Conservation (phyloP, 1,140 invertebrate genomes). For the Neuroterus valhalla region DNA sequence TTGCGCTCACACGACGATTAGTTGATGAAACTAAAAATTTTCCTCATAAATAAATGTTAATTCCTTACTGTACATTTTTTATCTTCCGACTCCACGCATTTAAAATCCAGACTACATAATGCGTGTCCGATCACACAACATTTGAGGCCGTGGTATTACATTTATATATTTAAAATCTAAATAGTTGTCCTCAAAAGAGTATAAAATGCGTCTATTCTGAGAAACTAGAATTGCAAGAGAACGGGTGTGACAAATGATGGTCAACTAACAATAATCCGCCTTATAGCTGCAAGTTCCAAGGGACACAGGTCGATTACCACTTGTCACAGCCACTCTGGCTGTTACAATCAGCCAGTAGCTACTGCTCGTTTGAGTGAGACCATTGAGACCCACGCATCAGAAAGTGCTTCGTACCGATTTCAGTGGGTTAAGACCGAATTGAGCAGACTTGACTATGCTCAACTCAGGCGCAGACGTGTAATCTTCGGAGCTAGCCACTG, state of each 20-base stretch:
- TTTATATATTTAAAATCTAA: too few species aligned
- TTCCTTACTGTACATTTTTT: too few species aligned
- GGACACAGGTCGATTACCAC: slow-evolving; percentile 2
- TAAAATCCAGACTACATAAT: too few species aligned
- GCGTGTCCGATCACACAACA: too few species aligned
- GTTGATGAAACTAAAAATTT: too few species aligned
- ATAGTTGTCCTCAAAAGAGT: too few species aligned
- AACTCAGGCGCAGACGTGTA: slow-evolving; percentile 68
- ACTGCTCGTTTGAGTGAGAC: not conserved
- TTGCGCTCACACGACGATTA: too few species aligned
- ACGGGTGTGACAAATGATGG: not conserved
- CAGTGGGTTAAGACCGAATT: slow-evolving; percentile 29
- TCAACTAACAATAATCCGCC: not conserved
- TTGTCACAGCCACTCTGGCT: slow-evolving; percentile 2
- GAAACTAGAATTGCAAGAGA: not conserved
- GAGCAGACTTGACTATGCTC: slow-evolving; percentile 39
- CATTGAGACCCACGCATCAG: slow-evolving; percentile 14
- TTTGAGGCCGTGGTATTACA: too few species aligned
- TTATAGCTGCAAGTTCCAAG: not conserved
- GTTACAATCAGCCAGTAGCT: not conserved
- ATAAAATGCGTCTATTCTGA: not conserved
- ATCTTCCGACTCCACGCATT: too few species aligned
- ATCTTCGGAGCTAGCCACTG: slow-evolving; percentile 72
- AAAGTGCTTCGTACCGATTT: slow-evolving; percentile 24
- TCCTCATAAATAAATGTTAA: too few species aligned